phyloP scores from a whole-genome alignment of 2,797 vertebrate genomes.

The Typhlichthys subterraneus region DNA sequence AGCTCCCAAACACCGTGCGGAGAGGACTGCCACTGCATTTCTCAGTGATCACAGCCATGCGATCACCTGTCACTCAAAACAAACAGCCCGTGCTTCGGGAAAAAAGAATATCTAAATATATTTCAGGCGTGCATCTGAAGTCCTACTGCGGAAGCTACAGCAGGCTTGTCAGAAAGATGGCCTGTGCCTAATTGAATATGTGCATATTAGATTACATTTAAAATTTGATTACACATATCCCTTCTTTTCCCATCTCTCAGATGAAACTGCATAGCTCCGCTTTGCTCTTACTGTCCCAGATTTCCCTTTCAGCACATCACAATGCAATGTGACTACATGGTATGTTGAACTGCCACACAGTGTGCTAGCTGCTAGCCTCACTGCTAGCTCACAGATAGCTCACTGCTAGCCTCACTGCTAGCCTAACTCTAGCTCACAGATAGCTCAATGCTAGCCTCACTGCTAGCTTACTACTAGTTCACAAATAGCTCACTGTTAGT shows the following conservation, averaged over 20 bases:
- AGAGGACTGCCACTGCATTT: neutral
- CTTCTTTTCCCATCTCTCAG: conserved; percentile 45
- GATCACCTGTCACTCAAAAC: conserved; percentile 38
- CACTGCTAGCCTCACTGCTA: no score
- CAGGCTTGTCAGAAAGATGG: conserved; percentile 50
- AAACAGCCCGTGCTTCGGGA: conserved; percentile 32
- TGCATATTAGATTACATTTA: conserved; percentile 61
- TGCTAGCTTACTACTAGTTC: no score
- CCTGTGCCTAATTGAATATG: conserved; percentile 59
- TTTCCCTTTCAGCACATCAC: conserved; percentile 47
- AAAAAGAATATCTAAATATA: conserved; percentile 13
- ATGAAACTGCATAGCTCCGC: conserved; percentile 64
- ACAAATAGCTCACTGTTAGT: no score
- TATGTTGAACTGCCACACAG: neutral
- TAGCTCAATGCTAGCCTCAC: no score
- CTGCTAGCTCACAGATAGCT: no score
- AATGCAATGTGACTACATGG: conserved; percentile 33
- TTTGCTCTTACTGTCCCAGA: conserved; percentile 54
- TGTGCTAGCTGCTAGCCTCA: no score
- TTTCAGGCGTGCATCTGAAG: conserved; percentile 28
- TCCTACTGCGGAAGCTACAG: conserved; percentile 16
- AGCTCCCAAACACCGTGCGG: no score
- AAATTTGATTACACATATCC: conserved; percentile 64
- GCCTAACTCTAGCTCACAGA: no score
- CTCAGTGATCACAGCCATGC: conserved; percentile 41